phyloP scores from a whole-genome alignment of 2,888 invertebrate genomes.

The Pandemis cinnamomeana region DNA sequence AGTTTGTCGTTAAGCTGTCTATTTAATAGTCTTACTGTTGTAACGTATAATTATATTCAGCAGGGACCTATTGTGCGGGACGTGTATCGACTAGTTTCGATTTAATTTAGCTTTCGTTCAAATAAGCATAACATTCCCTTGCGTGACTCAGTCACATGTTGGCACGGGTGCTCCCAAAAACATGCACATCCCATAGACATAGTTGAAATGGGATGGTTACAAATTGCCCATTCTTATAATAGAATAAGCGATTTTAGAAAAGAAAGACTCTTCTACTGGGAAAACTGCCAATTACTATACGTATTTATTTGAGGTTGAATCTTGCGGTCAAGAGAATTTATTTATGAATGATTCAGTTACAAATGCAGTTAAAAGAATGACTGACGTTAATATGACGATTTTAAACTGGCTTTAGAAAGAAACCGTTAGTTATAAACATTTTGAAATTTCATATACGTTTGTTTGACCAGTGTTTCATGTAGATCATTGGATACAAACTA shows the following conservation, averaged over 20 bases:
- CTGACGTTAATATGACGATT: background rate
- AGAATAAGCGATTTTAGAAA: background rate
- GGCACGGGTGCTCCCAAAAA: background rate
- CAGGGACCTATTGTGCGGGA: background rate
- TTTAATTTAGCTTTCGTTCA: background rate
- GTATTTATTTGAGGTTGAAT: background rate
- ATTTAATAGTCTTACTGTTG: background rate
- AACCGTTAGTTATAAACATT: no score
- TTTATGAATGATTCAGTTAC: background rate
- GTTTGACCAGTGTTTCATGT: no score
- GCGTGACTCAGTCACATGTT: background rate
- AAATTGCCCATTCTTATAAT: background rate
- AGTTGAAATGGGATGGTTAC: background rate
- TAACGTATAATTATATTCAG: background rate
- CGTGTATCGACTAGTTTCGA: background rate
- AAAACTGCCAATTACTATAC: conserved; percentile 1
- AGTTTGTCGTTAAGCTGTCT: background rate
- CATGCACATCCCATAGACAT: background rate
- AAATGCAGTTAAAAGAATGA: background rate
- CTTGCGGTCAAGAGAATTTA: background rate
- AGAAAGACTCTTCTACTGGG: conserved; percentile 3
- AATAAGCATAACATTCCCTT: background rate
- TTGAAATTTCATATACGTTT: no score
- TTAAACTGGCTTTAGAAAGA: no score
- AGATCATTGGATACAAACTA: no score